Evolutionary conservation across 2,888 invertebrate species (phyloP), one percentile per base, ranked within the genome.

Genomic region (Dryococelus australis): DNA sequence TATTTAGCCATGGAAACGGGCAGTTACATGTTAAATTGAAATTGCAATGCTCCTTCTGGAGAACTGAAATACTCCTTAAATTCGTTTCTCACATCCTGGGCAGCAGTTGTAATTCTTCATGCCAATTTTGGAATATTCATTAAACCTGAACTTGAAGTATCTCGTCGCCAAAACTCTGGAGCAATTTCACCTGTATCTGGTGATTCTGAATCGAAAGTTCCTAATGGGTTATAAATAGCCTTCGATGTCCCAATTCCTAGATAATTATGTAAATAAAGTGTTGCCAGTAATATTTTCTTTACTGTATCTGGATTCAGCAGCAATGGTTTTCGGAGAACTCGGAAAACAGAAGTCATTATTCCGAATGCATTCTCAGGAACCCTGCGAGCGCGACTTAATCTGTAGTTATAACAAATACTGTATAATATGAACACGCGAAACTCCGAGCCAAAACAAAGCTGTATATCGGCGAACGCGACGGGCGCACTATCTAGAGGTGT

Each of bases 91-190:
- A 47, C 47, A 47, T 47, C 47, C 12, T 47, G 9, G 12, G 47
- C 47, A 47, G 47, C 47, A 47, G 9, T 47, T 47, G 47, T 47
- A 47, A 6, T 47, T 47, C 47, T 9, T 12, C 47, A 12, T 47
- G 9, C 12, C 47, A 47, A 47, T 47, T 47, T 47, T 90, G 6
- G 90, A 89, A 26, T 90, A 79, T 79, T 79, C 16, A 10, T 27
- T 79, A 79, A 47, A 79, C 79, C n/a, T 26, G 26, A 79, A 79
- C n/a, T 12, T 20, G 79, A 12, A 47, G 47, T 79, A 79, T 3
- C 9, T 79, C 0, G 79, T 79, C 79, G n/a, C 79, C 79, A 79
- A 88, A 65, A n/a, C 27, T 24, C 79, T 79, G 9, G 79, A 79
- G 10, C 79, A 79, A 79, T 79, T 12, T 27, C 79, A 12, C 26